Evolutionary conservation across 2,113 vertebrate species (phyloP).

Genomic region (Poeciliopsis retropinna): DNA sequence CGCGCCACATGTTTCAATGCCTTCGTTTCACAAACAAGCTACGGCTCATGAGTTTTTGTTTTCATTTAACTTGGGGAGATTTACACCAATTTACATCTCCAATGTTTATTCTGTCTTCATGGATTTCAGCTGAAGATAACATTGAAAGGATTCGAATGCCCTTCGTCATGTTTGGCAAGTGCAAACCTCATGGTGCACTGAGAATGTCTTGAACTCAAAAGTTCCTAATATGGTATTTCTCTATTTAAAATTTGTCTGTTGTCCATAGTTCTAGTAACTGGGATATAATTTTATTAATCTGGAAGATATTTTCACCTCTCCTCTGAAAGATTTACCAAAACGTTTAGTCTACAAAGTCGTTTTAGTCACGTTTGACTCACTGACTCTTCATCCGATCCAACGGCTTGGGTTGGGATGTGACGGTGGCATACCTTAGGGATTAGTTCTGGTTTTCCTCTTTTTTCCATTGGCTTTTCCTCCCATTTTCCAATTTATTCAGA

Average conservation of each 20-base stretch:
- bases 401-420: no score
- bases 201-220: not conserved
- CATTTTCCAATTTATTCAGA: no score
- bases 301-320: not conserved
- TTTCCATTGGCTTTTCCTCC: not conserved
- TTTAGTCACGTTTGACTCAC: no score
- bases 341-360: not conserved
- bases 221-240: not conserved
- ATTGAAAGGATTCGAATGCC: not conserved
- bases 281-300: no score
- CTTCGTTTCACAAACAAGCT: not conserved
- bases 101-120: no score
- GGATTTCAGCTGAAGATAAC: no score
- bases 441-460: not conserved
- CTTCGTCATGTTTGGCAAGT: not conserved
- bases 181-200: not conserved
- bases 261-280: no score
- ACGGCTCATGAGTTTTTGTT: not conserved
- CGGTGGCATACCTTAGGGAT: not conserved
- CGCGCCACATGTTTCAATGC: conserved; percentile 1
- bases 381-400: no score
- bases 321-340: not conserved
- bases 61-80: not conserved
- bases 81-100: not conserved
- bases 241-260: no score